Evolutionary conservation across 2,797 vertebrate genomes (phyloP).

Genomic region (Melanogrammus aeglefinus): DNA sequence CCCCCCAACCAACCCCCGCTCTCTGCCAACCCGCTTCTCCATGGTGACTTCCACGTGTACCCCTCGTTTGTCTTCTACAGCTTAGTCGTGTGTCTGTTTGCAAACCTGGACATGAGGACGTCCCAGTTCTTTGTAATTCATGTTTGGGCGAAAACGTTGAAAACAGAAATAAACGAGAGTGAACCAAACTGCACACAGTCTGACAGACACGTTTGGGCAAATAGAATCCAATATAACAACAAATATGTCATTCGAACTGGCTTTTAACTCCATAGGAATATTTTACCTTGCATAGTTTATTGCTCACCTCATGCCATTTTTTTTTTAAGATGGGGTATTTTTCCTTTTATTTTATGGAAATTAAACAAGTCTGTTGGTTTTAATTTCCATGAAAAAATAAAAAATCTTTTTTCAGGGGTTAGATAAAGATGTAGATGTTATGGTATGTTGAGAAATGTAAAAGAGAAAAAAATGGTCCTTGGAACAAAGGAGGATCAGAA

Average conservation of each 20-base stretch:
- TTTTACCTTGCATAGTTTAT: conserved; percentile 61
- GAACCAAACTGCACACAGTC: conserved; percentile 22
- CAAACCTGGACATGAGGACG: conserved; percentile 35
- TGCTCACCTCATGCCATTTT: conserved; percentile 59
- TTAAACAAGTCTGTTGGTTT: conserved; percentile 45
- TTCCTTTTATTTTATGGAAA: conserved; percentile 25
- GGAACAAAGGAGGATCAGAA: conserved; percentile 67
- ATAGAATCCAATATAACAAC: neutral
- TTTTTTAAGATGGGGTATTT: conserved; percentile 24
- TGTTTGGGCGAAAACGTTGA: conserved; percentile 10
- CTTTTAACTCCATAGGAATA: conserved; percentile 50
- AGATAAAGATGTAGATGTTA: conserved; percentile 75
- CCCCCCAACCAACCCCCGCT: neutral
- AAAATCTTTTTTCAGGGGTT: conserved; percentile 64
- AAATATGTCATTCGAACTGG: neutral
- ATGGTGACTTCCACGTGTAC: conserved; percentile 32
- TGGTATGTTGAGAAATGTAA: conserved; percentile 76
- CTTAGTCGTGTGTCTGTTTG: conserved; percentile 56
- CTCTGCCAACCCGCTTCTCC: neutral
- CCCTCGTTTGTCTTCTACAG: conserved; percentile 55
- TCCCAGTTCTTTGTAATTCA: conserved; percentile 34
- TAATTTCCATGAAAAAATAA: conserved; percentile 52
- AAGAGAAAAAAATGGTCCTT: conserved; percentile 65
- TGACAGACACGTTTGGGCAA: conserved; percentile 31
- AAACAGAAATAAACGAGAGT: neutral